phyloP scores from a whole-genome alignment of 1,140 invertebrate species.

The Holotrichia oblita region DNA sequence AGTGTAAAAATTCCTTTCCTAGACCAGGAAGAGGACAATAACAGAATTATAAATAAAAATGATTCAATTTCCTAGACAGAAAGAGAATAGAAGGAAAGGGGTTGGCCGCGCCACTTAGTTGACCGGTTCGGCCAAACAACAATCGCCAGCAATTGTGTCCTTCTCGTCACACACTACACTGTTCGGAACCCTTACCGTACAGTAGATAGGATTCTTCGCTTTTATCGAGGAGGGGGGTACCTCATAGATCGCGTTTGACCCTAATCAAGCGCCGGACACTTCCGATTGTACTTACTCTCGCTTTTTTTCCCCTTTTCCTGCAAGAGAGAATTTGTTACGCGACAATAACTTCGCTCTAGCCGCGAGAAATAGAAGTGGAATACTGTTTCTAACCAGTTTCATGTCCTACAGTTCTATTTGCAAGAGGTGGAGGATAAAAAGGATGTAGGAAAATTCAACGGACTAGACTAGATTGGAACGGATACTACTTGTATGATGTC shows the following conservation, averaged over 20 bases:
- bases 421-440: background rate
- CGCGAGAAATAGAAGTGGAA: background rate
- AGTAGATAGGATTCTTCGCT: background rate
- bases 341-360: constrained; percentile 2
- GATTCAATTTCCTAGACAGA: constrained; percentile 8
- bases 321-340: constrained; percentile 16
- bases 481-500: too few species aligned
- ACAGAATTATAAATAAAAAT: constrained; percentile 18
- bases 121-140: constrained; percentile 14
- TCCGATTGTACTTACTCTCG: constrained; percentile 15
- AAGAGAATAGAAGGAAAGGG: background rate
- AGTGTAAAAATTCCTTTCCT: background rate
- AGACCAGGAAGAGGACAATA: constrained; percentile 10
- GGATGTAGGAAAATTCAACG: background rate
- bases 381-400: background rate
- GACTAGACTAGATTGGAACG: background rate
- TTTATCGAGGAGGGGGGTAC: background rate
- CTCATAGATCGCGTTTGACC: constrained; percentile 12
- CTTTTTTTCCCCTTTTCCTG: background rate
- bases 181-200: background rate
- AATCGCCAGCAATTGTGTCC: constrained; percentile 4
- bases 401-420: background rate
- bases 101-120: background rate
- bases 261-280: constrained; percentile 19
- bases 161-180: background rate